Evolutionary conservation across 2,888 invertebrate species (phyloP).

Genomic region (Drosophila robusta): DNA sequence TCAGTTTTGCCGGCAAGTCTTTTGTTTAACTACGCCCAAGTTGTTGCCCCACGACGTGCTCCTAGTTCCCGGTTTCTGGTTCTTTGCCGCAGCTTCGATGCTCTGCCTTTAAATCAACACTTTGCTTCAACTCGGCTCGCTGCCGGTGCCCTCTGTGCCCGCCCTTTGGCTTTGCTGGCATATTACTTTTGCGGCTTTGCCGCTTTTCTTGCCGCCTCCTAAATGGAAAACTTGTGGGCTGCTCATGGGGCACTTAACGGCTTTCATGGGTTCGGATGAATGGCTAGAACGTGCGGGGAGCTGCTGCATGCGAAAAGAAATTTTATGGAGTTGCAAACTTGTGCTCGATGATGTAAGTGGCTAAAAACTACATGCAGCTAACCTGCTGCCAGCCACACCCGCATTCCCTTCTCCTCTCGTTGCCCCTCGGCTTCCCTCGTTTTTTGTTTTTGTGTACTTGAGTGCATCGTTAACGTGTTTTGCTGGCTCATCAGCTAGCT

Average conservation of each 20-base stretch:
- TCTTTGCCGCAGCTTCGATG: conserved; percentile 7
- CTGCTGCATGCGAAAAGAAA: conserved; percentile 41
- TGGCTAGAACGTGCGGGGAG: conserved; percentile 36
- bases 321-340: conserved; percentile 73
- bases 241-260: conserved; percentile 65
- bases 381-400: background rate
- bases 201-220: conserved; percentile 33
- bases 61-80: background rate
- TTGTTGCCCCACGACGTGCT: conserved; percentile 31
- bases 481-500: conserved; percentile 38
- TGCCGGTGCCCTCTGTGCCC: background rate
- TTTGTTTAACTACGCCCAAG: conserved; percentile 62
- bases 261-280: conserved; percentile 63
- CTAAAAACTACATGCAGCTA: conserved; percentile 53
- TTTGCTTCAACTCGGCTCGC: conserved; percentile 24
- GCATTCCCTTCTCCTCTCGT: no score
- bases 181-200: conserved; percentile 62
- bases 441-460: conserved; percentile 17
- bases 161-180: conserved; percentile 30
- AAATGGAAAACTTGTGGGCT: conserved; percentile 64
- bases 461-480: conserved; percentile 60
- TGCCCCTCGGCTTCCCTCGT: no score
- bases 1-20: conserved; percentile 47
- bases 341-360: conserved; percentile 72
- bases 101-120: conserved; percentile 57